These are phyloP conservation scores for Sternotherus odoratus DNA, from an alignment of 2,797 vertebrate genomes.

Conservation along the genomic window DNA sequence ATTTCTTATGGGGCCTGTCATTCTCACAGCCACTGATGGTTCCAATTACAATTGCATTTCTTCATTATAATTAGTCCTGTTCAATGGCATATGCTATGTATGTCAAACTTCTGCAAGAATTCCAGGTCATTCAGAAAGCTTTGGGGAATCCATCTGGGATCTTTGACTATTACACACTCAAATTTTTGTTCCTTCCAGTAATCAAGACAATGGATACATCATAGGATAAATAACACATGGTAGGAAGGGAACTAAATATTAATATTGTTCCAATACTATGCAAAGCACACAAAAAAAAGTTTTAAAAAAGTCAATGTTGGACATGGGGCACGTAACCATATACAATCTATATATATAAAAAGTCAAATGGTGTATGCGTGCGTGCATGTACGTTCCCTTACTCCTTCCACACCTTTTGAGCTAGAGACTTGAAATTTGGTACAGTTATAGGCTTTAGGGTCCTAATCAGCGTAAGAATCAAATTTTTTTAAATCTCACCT, in stretches of 20 bases:
- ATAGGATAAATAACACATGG: background rate
- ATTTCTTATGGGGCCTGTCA: background rate
- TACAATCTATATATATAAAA: too few relatives aligned
- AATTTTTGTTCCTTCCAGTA: background rate
- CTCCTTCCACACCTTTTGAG: too few relatives aligned
- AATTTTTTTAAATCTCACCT: too few relatives aligned
- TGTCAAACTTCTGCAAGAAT: fast-evolving
- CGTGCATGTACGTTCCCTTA: too few relatives aligned
- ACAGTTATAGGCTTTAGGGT: too few relatives aligned
- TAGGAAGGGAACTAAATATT: background rate
- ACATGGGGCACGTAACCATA: fast-evolving
- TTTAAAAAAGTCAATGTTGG: background rate
- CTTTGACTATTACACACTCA: background rate
- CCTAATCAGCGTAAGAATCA: too few relatives aligned
- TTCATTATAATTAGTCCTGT: background rate
- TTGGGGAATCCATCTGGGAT: background rate
- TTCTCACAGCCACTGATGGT: background rate
- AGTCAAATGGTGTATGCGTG: too few relatives aligned
- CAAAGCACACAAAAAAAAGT: background rate
- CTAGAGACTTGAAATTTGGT: too few relatives aligned
- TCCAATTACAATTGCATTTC: background rate
- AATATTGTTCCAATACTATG: background rate
- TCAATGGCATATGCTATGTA: background rate
- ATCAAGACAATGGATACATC: background rate
- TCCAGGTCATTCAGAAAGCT: background rate